A percentile compares a stretch with the other conserved stretches of the same genome.
phyloP scores from a whole-genome alignment of 2,113 vertebrate species.

The Hirundichthys speculiger region DNA sequence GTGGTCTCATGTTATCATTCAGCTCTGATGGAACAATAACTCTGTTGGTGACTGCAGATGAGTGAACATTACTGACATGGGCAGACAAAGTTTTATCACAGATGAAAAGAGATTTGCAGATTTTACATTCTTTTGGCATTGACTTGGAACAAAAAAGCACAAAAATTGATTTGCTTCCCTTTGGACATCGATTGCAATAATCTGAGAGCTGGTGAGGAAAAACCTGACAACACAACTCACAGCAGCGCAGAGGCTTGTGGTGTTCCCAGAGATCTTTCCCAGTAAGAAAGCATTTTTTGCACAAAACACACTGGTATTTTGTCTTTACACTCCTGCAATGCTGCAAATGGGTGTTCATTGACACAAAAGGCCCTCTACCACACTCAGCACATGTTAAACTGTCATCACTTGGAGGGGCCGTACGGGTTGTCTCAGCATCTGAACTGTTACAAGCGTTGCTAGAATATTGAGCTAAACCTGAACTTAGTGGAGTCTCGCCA shows the following conservation, averaged over 20 bases:
- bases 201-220: slow-evolving; percentile 53
- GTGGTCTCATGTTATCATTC: background rate
- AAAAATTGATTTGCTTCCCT: slow-evolving; percentile 12
- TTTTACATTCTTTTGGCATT: slow-evolving; percentile 51
- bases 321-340: slow-evolving; percentile 37
- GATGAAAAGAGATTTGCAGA: slow-evolving; percentile 58
- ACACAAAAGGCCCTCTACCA: slow-evolving; percentile 60
- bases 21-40: slow-evolving; percentile 26
- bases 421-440: background rate
- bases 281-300: slow-evolving; percentile 42
- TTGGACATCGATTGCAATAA: slow-evolving; percentile 61
- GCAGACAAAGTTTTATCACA: slow-evolving; percentile 35
- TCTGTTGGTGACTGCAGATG: slow-evolving; percentile 55
- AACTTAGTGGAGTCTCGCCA: background rate
- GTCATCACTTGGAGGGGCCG: background rate
- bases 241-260: slow-evolving; percentile 60
- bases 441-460: slow-evolving; percentile 25
- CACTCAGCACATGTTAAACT: slow-evolving; percentile 54
- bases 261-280: slow-evolving; percentile 53
- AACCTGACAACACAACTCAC: slow-evolving; percentile 66
- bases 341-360: slow-evolving; percentile 48
- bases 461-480: slow-evolving; percentile 10
- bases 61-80: slow-evolving; percentile 59
- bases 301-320: slow-evolving; percentile 50
- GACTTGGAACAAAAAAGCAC: slow-evolving; percentile 53